Conservation (phyloP, 1,140 invertebrate genomes). For the Philotrypesis tridentata region DNA sequence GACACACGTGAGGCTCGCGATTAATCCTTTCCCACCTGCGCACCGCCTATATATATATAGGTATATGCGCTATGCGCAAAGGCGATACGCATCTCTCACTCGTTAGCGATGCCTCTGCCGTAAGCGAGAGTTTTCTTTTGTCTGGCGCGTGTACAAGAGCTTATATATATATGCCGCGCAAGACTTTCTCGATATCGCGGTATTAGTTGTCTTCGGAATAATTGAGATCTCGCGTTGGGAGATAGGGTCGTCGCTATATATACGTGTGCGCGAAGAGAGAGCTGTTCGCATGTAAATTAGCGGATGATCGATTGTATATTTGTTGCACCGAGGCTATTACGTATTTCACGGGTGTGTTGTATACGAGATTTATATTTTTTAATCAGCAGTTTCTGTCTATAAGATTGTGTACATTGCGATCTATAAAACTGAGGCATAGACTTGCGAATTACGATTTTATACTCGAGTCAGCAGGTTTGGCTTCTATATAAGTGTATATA, state of each 20-base stretch:
- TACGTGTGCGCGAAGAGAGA: neutral
- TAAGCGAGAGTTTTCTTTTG: neutral
- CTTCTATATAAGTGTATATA: too few species aligned
- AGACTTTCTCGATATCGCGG: conserved; percentile 17
- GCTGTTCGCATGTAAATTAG: neutral
- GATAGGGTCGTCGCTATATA: neutral
- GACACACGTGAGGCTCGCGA: neutral
- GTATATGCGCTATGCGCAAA: too few species aligned
- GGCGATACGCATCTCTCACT: conserved; percentile 6
- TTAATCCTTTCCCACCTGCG: neutral
- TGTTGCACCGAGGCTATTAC: neutral
- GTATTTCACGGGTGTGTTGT: too few species aligned
- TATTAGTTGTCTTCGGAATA: neutral
- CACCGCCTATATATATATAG: too few species aligned
- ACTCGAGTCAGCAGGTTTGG: too few species aligned
- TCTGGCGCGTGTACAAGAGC: neutral
- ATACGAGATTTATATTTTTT: too few species aligned
- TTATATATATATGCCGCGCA: neutral
- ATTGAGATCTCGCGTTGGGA: conserved; percentile 18
- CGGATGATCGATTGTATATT: conserved; percentile 20
- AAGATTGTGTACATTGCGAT: too few species aligned
- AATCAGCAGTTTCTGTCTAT: too few species aligned
- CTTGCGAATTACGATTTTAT: too few species aligned
- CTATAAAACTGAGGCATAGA: too few species aligned
- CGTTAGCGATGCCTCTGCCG: too few species aligned